Base-by-base conservation (phyloP, 2,113 vertebrate genomes). In the Cryptomyrus ogoouensis region DNA sequence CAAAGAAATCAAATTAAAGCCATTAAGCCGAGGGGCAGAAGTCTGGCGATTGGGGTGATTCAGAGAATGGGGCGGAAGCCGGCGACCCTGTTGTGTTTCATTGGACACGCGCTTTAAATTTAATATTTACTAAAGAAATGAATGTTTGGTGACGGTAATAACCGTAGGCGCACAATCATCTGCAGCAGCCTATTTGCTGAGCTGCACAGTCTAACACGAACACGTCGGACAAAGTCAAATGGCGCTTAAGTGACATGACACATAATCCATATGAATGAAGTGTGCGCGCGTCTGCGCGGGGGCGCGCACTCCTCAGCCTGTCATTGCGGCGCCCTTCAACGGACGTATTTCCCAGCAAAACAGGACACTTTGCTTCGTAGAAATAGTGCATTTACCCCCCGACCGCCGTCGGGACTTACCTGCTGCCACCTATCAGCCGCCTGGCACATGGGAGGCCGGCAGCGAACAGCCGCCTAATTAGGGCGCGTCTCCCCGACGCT, bases 401-500 rank as follows among this genome's bases (percentile, higher is more conserved):
- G 66, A 85, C 90, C 88, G 90, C 90, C 85, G 91, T 12, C 19
- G 89, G 27, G 89, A 77, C 90, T 91, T 46, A 93, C 84, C 56
- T 91, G 88, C 89, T 93, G 91, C 89, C 24, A 89, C 91, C 19
- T 47, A 86, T 86, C 52, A 89, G 49, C 46, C 13, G 74, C 42
- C 87, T 91, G 47, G 91, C 44, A 84, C 62, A 88, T 88, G 91
- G 91, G 91, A 35, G 9, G 9, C 53, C 62, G n/a, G 24, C 87
- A 85, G 56, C 39, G 89, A 90, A 80, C 85, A 83, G 42, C 90
- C 24, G 91, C 83, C 42, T 92, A 92, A 93, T 93, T 91, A 91
- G 77, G 91, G 89, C 87, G 83, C 83, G 50, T 89, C 90, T 35
- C 52, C 58, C 90, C 88, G 62, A 92, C 88, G 80, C 84, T 92